Conservation (phyloP, 1,140 invertebrate species). For the Ceratoteleas bidentatus region DNA sequence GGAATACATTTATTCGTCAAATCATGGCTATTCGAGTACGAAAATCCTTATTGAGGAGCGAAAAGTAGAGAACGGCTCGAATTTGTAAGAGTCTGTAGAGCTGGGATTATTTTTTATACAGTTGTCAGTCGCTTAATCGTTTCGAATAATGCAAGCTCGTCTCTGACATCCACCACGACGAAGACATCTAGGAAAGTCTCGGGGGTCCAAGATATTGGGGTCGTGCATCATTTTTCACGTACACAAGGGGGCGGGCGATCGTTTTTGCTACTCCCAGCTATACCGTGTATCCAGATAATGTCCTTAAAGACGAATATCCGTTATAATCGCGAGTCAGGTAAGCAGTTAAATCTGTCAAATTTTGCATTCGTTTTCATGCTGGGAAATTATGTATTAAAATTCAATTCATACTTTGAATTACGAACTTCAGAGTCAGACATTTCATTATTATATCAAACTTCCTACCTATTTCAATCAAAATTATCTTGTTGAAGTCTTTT, state of each 20-base stretch:
- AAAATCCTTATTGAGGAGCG: not conserved
- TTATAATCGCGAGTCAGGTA: constrained; percentile 74
- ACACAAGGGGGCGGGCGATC: constrained; percentile 78
- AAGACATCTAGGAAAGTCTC: constrained; percentile 77
- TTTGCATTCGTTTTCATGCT: constrained; percentile 11
- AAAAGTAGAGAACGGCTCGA: constrained; percentile 31
- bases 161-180: constrained; percentile 68
- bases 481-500: too few species aligned
- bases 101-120: constrained; percentile 69
- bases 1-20: not conserved
- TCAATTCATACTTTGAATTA: not conserved
- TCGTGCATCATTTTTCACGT: constrained; percentile 81
- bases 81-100: constrained; percentile 30
- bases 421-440: too few species aligned
- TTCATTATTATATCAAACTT: too few species aligned
- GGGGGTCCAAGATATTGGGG: constrained; percentile 73
- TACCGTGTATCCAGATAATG: constrained; percentile 77
- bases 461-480: too few species aligned
- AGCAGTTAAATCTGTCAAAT: constrained; percentile 42
- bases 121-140: constrained; percentile 74
- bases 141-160: constrained; percentile 72
- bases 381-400: not conserved
- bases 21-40: too few species aligned
- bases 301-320: constrained; percentile 80
- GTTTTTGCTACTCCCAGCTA: constrained; percentile 76